Percentiles rank a stretch among this genome's conserved stretches.
phyloP scores from a whole-genome alignment of 2,888 invertebrate genomes.

The Machimus rusticus region DNA sequence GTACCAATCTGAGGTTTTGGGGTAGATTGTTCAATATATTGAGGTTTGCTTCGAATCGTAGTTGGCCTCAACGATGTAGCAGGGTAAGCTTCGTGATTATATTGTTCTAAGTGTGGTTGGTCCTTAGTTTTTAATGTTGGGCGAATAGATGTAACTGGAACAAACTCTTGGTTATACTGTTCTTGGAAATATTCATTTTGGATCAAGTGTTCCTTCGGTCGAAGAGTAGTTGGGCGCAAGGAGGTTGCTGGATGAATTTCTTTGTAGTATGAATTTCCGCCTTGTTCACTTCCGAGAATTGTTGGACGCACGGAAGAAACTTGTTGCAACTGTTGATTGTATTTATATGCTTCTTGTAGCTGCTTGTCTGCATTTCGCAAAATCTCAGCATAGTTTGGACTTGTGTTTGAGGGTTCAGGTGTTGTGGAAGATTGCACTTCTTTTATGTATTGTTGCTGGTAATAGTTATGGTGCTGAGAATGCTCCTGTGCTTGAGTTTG shows the following conservation, averaged over 20 bases:
- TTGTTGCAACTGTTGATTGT: neutral
- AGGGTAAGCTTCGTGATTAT: constrained; percentile 45
- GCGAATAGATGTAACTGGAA: neutral
- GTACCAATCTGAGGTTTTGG: neutral
- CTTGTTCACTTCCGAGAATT: neutral
- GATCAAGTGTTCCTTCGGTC: neutral
- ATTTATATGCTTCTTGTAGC: neutral
- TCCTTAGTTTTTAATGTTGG: neutral
- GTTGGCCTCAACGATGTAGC: constrained; percentile 50
- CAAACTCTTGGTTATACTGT: neutral
- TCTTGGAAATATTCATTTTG: constrained; percentile 4
- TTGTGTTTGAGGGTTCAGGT: neutral
- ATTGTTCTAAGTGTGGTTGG: neutral
- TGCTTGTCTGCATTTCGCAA: neutral
- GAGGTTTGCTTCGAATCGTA: neutral
- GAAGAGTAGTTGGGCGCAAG: neutral
- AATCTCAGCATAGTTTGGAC: neutral
- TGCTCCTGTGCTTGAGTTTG: neutral
- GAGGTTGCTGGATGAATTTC: neutral
- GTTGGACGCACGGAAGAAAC: neutral
- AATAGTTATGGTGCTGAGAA: neutral
- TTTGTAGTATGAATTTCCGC: neutral
- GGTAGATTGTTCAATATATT: neutral
- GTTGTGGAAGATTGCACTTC: constrained; percentile 56
- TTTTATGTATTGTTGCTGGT: constrained; percentile 55